phyloP scores from a whole-genome alignment of 2,888 invertebrate genomes.

The Caenorhabditis afra region DNA sequence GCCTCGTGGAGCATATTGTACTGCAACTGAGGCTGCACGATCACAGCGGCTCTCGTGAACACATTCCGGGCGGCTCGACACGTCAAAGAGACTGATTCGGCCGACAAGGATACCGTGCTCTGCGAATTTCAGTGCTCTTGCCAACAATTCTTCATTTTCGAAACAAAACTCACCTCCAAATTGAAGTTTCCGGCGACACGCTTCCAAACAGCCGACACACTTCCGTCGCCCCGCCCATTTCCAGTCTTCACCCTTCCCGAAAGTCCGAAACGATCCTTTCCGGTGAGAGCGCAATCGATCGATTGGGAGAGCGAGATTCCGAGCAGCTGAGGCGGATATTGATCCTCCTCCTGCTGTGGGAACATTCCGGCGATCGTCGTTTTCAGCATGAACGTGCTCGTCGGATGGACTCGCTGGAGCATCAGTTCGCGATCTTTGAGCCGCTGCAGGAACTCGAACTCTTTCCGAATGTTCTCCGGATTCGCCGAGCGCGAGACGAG shows the following conservation, averaged over 20 bases:
- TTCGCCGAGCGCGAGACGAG: constrained; percentile 85
- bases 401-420: constrained; percentile 93
- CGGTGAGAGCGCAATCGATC: constrained; percentile 75
- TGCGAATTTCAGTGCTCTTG: constrained; percentile 22
- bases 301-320: constrained; percentile 75
- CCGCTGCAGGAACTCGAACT: constrained; percentile 89
- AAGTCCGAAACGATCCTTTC: constrained; percentile 74
- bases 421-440: constrained; percentile 91
- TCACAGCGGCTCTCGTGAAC: constrained; percentile 69
- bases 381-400: constrained; percentile 80
- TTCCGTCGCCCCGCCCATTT: constrained; percentile 78
- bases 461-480: constrained; percentile 95
- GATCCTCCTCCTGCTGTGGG: constrained; percentile 71
- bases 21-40: constrained; percentile 75
- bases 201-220: constrained; percentile 74
- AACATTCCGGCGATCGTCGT: constrained; percentile 75
- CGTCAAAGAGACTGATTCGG: constrained; percentile 65
- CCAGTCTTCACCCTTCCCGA: constrained; percentile 73
- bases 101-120: constrained; percentile 67
- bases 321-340: constrained; percentile 73
- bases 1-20: constrained; percentile 69
- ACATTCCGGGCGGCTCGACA: constrained; percentile 65
- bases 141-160: neutral
- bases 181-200: constrained; percentile 66
- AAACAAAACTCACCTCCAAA: constrained; percentile 62